Base-by-base conservation (phyloP, 1,140 invertebrate species). In the Bemisia tabaci region DNA sequence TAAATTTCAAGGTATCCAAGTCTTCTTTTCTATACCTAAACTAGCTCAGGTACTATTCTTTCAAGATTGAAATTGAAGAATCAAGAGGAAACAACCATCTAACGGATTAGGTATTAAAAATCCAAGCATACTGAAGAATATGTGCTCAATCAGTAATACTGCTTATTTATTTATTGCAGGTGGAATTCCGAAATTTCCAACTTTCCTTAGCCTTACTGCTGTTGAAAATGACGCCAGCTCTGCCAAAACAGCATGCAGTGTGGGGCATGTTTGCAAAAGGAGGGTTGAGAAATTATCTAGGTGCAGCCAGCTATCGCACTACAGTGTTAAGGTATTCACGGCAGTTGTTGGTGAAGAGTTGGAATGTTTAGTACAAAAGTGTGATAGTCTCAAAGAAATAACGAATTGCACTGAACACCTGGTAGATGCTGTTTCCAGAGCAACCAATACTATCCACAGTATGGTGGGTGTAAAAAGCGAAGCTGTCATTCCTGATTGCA, bases 161-260 rank as follows among this genome's bases (percentile, higher is more conserved):
- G n/a, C n/a, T n/a, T n/a, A n/a, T n/a, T n/a, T n/a, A n/a, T n/a
- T n/a, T n/a, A n/a, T n/a, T n/a, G n/a, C n/a, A n/a, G n/a, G n/a
- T 66, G 87, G 90, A 66, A 74, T 88, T 67, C 88, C 87, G 2
- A 92, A 91, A 76, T 94, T 94, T 74, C 91, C 88, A 39, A 84
- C 85, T 2, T 94, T 92, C 76, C 86, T 88, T 0, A 87, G 83
- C 75, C 78, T 87, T 39, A 85, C 92, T 11, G 90, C 89, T 1
- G 88, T 93, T 2, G 91, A 95, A 74, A 90, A 90, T 73, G 93
- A 95, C 78, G 92, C 92, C 2, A 88, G 86, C 70, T 83, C 92
- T 70, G 92, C 91, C 0, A 95, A 95, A 78, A 82, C 87, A n/a
- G 88, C 89, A 59, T 94, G 91, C 74, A 92, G 90, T 68, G 89